Evolutionary conservation across 2,888 invertebrate genomes (phyloP).

Genomic region (Melanchra persicariae): DNA sequence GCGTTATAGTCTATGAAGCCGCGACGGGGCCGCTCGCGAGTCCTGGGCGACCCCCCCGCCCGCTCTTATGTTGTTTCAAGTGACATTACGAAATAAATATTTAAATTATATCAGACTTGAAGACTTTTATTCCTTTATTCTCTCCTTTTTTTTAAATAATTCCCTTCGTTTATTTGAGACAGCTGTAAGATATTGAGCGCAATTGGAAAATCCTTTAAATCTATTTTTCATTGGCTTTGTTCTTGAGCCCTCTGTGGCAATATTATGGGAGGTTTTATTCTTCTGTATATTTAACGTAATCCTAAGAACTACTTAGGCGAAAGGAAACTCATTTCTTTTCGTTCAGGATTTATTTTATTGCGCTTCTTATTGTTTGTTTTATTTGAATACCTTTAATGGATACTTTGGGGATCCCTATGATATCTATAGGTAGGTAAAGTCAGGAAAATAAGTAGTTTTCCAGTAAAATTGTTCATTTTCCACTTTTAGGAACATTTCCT

Average conservation of each 20-base stretch:
- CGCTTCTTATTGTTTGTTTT: conserved; percentile 40
- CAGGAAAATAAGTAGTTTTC: neutral
- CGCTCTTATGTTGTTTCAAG: conserved; percentile 86
- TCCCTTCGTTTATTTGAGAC: conserved; percentile 43
- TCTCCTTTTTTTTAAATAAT: conserved; percentile 35
- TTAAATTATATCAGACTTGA: conserved; percentile 85
- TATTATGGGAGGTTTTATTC: conserved; percentile 55
- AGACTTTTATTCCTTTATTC: conserved; percentile 79
- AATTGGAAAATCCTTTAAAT: conserved; percentile 60
- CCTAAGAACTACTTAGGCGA: conserved; percentile 48
- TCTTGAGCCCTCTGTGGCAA: conserved; percentile 47
- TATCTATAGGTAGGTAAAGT: neutral
- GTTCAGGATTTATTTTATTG: conserved; percentile 47
- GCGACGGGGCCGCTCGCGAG: conserved; percentile 84
- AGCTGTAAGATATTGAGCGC: conserved; percentile 35
- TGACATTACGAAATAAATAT: conserved; percentile 90
- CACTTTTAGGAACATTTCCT: no score
- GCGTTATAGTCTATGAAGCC: conserved; percentile 86
- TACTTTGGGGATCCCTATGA: conserved; percentile 14
- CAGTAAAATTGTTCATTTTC: no score
- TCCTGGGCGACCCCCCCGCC: conserved; percentile 84
- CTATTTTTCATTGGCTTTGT: conserved; percentile 54
- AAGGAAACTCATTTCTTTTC: conserved; percentile 53
- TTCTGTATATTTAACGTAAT: conserved; percentile 62
- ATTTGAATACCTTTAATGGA: conserved; percentile 31